Base-by-base conservation (phyloP, 2,888 invertebrate genomes). In the Pterostichus niger region DNA sequence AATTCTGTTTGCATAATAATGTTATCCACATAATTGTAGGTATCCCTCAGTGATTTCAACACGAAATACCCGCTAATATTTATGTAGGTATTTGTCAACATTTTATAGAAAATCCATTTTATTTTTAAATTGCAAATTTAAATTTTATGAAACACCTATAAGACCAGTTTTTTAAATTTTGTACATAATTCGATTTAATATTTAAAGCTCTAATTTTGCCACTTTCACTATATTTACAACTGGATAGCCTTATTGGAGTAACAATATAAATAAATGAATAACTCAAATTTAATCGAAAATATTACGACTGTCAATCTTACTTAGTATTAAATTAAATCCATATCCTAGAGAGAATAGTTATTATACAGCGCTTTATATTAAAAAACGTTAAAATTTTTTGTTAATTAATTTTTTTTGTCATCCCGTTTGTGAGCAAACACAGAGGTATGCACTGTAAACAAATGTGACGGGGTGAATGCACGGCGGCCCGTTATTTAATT, bases 341-440 rank as follows among this genome's bases (percentile, higher is more conserved):
- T 17, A 15, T 5, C 15, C 9, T 6, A 40, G 40, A 40, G 24
- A 61, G 31, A 24, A 11, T 61, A 61, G 33, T 31, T 10, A 61
- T 61, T 61, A 31, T 46, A 49, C n/a, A 31, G 11, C 73, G 17
- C 61, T 44, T 49, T 44, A 46, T 73, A 73, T 73, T 73, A 73
- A 73, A 73, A 73, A 73, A 46, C 17, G 44, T 73, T 73, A 73
- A 76, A 54, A 31, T 33, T 11, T 52, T 49, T 54, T 49, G 76
- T 76, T 76, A 76, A 76, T 76, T 76, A 76, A 31, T 76, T 76
- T 76, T 76, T 76, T 76, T 6, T 33, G 46, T 13, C 40, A n/a
- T 46, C 49, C 24, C 49, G 52, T 54, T 52, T 33, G 52, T 49
- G 76, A n/a, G 52, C 52, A 76, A 76, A 76, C 76, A 76, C 76